Evolutionary conservation across 1,140 invertebrate genomes (phyloP).

Genomic region (Drosophila parabipectinata): DNA sequence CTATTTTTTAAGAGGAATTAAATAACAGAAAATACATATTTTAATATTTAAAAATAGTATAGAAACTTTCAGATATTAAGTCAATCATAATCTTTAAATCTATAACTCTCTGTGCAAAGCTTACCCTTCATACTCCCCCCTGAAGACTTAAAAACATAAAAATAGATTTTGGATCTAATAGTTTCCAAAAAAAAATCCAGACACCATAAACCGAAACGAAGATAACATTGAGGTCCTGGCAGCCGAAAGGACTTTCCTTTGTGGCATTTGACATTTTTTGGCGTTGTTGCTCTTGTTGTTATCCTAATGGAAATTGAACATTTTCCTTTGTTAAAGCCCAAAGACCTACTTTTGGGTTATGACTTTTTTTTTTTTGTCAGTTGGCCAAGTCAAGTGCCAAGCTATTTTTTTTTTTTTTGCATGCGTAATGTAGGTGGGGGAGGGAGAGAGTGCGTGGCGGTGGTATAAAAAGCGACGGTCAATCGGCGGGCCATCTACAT

Average conservation of each 20-base stretch:
- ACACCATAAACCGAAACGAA: neutral
- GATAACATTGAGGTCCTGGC: neutral
- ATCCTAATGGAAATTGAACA: constrained; percentile 3
- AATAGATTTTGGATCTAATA: neutral
- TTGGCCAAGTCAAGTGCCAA: neutral
- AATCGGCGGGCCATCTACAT: constrained; percentile 34
- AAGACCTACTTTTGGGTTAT: neutral
- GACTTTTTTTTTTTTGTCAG: neutral
- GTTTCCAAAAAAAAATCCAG: neutral
- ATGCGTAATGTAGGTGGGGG: neutral
- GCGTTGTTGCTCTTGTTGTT: neutral
- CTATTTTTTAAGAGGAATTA: too few relatives aligned
- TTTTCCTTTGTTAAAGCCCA: neutral
- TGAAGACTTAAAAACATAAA: neutral
- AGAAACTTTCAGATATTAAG: too few relatives aligned
- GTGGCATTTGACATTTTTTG: neutral
- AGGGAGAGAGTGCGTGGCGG: neutral
- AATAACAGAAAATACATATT: too few relatives aligned
- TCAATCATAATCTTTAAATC: too few relatives aligned
- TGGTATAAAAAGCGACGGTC: constrained; percentile 33
- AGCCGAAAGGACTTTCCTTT: neutral
- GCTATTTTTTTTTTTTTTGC: neutral
- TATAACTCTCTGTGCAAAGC: too few relatives aligned
- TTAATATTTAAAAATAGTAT: too few relatives aligned
- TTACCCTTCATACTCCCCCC: neutral